These are phyloP conservation scores for Dendrolimus punctatus DNA, from an alignment of 1,140 invertebrate genomes.

Conservation along the genomic window DNA sequence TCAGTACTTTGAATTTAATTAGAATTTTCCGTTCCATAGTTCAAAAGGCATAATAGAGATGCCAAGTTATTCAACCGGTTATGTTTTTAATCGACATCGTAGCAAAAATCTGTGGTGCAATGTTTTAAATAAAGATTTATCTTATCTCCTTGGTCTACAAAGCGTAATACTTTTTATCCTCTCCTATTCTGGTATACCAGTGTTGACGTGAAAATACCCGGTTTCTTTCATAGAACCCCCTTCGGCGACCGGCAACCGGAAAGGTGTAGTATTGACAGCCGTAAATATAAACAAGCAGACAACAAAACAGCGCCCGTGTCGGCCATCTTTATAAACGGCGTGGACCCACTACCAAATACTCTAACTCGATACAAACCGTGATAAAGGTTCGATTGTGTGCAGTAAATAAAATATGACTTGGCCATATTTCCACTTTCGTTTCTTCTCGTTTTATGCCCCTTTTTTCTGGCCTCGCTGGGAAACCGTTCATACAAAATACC, in stretches of 20 bases:
- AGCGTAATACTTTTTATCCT: too few relatives aligned
- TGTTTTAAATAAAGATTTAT: too few relatives aligned
- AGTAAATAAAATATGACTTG: conserved; percentile 72
- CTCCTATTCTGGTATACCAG: too few relatives aligned
- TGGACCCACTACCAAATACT: conserved; percentile 42
- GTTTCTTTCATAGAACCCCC: too few relatives aligned
- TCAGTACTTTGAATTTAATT: too few relatives aligned
- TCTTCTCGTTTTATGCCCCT: conserved; percentile 62
- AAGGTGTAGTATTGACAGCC: conserved; percentile 13
- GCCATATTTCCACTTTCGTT: conserved; percentile 67
- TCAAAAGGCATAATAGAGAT: too few relatives aligned
- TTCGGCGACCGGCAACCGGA: neutral
- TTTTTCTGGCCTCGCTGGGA: conserved; percentile 55
- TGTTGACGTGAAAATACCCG: too few relatives aligned
- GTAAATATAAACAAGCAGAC: conserved; percentile 26
- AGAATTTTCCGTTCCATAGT: too few relatives aligned
- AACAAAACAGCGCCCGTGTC: conserved; percentile 18
- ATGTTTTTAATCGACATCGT: too few relatives aligned
- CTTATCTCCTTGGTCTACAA: too few relatives aligned
- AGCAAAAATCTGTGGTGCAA: too few relatives aligned
- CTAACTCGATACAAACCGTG: conserved; percentile 63
- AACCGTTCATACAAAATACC: conserved; percentile 68
- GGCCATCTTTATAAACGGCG: conserved; percentile 37
- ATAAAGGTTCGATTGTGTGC: conserved; percentile 71
- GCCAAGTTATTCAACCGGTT: too few relatives aligned